phyloP scores from a whole-genome alignment of 2,888 invertebrate species.

The Cephus rjabovi region DNA sequence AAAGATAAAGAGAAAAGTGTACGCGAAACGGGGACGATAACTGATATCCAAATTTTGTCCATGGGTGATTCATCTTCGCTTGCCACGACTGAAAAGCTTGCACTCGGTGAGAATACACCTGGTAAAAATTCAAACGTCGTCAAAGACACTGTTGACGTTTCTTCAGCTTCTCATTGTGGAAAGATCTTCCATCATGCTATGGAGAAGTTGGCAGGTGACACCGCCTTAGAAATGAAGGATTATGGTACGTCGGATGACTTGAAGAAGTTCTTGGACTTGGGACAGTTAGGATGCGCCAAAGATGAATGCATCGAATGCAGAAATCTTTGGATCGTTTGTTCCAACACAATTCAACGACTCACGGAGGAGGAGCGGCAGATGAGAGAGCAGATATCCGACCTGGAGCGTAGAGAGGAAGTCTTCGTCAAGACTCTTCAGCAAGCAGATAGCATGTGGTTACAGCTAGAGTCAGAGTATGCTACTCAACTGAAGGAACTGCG shows the following conservation, averaged over 20 bases:
- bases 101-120: background rate
- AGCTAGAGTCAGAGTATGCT: constrained; percentile 39
- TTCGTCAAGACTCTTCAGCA: constrained; percentile 43
- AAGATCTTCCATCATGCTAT: constrained; percentile 17
- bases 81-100: background rate
- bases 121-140: background rate
- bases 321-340: constrained; percentile 68
- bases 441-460: constrained; percentile 43
- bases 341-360: constrained; percentile 56
- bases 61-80: background rate
- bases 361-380: constrained; percentile 28
- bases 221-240: background rate
- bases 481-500: constrained; percentile 33
- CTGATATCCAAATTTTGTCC: constrained; percentile 15
- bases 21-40: constrained; percentile 17
- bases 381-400: constrained; percentile 35
- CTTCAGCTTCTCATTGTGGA: constrained; percentile 19
- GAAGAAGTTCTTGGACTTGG: constrained; percentile 75
- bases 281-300: constrained; percentile 72
- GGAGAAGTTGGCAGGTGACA: background rate
- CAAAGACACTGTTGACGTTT: background rate
- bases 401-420: constrained; percentile 40
- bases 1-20: constrained; percentile 13
- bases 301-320: constrained; percentile 71
- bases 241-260: constrained; percentile 54